Evolutionary conservation across 2,113 vertebrate species (phyloP), one percentile per base, ranked within the genome.

Genomic region (Microcebus griseorufus): DNA sequence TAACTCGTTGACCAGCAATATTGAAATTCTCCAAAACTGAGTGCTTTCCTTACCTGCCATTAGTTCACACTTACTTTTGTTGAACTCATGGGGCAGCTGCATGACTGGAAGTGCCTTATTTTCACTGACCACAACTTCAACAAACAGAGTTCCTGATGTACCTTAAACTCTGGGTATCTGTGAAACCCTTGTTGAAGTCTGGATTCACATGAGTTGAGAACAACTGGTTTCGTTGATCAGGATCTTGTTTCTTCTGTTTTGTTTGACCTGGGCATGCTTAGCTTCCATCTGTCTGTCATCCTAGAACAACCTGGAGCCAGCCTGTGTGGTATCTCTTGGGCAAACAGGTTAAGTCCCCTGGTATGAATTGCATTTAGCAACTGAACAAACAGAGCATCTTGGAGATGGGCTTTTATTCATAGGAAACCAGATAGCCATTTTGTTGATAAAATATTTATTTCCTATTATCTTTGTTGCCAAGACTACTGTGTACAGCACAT

Each of bases 381-480:
- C 45, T 73, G 70, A 93, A 88, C 84, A 88, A 86, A 73, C 76
- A 80, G 96, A 80, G 72, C 81, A 89, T 88, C 81, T 94, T 78
- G 70, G 65, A 17, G 18, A 76, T 93, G 29, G 76, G 75, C 55
- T 97, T 92, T 96, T 96, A 88, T 96, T 96, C 64, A 64, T 23
- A 94, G 86, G 95, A 94, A 98, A 96, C 88, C 65, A 96, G 97
- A 98, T 95, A 98, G 95, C 67, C 94, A 83, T 69, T 95, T 85
- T 39, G 88, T 9, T 93, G 60, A 98, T 98, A 79, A 98, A 98
- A 97, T 94, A 97, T 98, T 98, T 97, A 98, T 95, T n/a, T 6
- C 37, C 70, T 75, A 89, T 97, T 80, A 48, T 81, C 20, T 87
- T 79, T 81, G 88, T 91, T 94, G 96, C 86, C 94, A 92, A 95